phyloP scores from a whole-genome alignment of 2,113 vertebrate genomes.

The Scytalopus superciliaris region DNA sequence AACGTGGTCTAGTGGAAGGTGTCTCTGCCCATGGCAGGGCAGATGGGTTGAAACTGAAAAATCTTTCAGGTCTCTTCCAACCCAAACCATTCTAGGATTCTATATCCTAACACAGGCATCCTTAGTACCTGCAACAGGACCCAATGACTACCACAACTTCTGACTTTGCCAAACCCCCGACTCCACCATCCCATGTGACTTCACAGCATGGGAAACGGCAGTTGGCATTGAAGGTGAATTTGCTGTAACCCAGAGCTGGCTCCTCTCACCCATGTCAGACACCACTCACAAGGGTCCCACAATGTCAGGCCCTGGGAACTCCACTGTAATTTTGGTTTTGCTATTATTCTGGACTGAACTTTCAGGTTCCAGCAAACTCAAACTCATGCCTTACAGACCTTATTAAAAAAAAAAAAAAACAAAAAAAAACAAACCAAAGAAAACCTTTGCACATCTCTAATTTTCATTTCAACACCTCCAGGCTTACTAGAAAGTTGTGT shows the following conservation, averaged over 20 bases:
- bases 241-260: not conserved
- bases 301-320: not conserved
- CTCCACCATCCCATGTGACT: not conserved
- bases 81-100: not conserved
- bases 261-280: not conserved
- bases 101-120: not conserved
- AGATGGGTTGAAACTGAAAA: not conserved
- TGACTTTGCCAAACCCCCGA: not conserved
- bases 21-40: not conserved
- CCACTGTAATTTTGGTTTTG: not conserved
- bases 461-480: constrained; percentile 52
- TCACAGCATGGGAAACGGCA: not conserved
- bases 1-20: not conserved
- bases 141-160: not conserved
- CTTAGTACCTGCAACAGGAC: not conserved
- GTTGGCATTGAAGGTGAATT: not conserved
- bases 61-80: not conserved
- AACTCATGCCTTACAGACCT: not conserved
- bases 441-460: not conserved
- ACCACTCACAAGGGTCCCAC: accelerated
- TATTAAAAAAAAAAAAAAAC: not conserved
- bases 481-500: constrained; percentile 39
- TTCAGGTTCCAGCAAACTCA: not conserved
- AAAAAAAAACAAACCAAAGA: not conserved
- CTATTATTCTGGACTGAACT: not conserved